Evolutionary conservation across 2,113 vertebrate species (phyloP).

Genomic region (Proteles cristata): DNA sequence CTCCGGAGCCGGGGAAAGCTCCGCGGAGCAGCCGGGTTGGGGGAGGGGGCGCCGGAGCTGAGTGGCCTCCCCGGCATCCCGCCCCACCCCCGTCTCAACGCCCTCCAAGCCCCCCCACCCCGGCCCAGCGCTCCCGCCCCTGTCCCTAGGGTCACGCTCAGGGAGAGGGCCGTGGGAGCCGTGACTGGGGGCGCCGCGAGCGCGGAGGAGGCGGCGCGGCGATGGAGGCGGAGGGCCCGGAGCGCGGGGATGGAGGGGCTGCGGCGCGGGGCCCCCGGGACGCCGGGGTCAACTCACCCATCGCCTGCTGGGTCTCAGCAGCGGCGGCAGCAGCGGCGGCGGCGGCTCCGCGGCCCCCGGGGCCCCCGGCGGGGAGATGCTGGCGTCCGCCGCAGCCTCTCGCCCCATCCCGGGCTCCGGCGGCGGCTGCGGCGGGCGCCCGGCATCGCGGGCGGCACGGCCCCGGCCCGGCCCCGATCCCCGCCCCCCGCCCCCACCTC

Average conservation of each 20-base stretch:
- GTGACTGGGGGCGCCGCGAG: not conserved
- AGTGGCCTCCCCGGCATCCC: not conserved
- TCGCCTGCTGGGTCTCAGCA: constrained; percentile 82
- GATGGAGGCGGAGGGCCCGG: constrained; percentile 11
- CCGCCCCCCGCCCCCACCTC: constrained; percentile 50
- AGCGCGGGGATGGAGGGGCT: constrained; percentile 6
- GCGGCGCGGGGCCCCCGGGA: not conserved
- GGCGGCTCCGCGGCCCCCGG: constrained; percentile 82
- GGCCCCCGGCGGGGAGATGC: constrained; percentile 83
- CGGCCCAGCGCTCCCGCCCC: not conserved
- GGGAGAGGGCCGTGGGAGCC: not conserved
- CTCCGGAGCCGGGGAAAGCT: not conserved
- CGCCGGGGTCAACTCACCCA: constrained; percentile 81
- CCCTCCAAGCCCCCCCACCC: not conserved
- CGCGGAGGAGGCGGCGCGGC: not conserved
- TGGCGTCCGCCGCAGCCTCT: constrained; percentile 80
- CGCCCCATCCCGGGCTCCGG: constrained; percentile 83
- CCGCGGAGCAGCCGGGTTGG: not conserved
- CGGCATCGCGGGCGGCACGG: constrained; percentile 71
- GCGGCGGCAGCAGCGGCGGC: constrained; percentile 79
- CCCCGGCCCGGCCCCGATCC: constrained; percentile 64
- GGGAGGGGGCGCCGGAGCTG: constrained; percentile 49
- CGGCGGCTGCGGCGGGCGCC: constrained; percentile 76
- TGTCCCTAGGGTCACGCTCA: constrained; percentile 32
- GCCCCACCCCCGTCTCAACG: not conserved